Base-by-base conservation (phyloP, 2,888 invertebrate species). In the Apantesis nais region DNA sequence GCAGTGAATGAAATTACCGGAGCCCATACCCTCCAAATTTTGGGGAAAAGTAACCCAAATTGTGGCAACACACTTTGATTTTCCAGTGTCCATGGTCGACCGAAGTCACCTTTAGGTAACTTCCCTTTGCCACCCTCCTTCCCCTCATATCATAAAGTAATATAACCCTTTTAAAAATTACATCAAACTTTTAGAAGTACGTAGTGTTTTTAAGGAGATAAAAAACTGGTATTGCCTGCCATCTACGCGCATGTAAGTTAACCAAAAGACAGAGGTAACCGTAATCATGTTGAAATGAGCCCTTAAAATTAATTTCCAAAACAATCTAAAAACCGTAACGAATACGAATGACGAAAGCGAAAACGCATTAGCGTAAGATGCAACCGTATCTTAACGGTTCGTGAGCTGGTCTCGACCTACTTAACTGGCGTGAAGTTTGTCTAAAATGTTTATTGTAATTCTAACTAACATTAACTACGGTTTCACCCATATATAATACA, bases 311-410 rank as follows among this genome's bases (percentile, higher is more conserved):
- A 29, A 68, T 69, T 64, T 55, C 41, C 69, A 74, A 74, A 78
- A 64, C 68, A 67, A 70, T 69, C 62, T 64, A 64, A 8, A 73
- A 58, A 71, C 71, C 69, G 66, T 76, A 70, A 75, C 79, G 60
- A 25, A 80, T 81, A 79, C 74, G 77, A 67, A 82, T 84, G 84
- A 81, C 77, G 88, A 88, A 87, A 88, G 85, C 81, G 87, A 88
- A 86, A 88, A 82, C 85, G 80, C 77, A 84, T 85, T 84, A 83
- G 79, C 72, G 66, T 68, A 72, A 79, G 79, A 83, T 79, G 84
- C 81, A 83, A 84, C 83, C 79, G 77, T 80, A 76, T 77, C 80
- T 84, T 81, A 79, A 85, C 85, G 87, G 84, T 85, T 74, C 73
- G 81, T 82, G 78, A 75, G 70, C 76, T 81, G 75, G 70, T 78